phyloP scores from a whole-genome alignment of 2,888 invertebrate species.

The Serrognathus titanus region DNA sequence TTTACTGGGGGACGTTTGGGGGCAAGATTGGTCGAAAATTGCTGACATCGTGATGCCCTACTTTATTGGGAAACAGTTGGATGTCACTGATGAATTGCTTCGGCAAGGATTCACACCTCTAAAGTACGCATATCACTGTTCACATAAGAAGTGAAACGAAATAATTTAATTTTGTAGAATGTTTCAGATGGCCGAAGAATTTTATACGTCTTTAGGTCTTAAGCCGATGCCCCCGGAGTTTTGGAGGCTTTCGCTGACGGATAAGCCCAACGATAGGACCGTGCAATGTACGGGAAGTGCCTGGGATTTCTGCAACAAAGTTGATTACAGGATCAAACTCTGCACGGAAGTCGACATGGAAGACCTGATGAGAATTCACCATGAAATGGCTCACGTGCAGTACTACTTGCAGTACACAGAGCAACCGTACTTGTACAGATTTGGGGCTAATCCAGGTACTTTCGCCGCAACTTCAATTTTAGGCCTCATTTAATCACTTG shows the following conservation, averaged over 20 bases:
- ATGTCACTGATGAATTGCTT: constrained; percentile 76
- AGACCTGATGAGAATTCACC: constrained; percentile 73
- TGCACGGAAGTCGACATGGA: constrained; percentile 77
- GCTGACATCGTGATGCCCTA: constrained; percentile 74
- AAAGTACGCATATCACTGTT: constrained; percentile 49
- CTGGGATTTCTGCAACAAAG: constrained; percentile 82
- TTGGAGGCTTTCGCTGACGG: constrained; percentile 79
- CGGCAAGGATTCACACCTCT: constrained; percentile 70
- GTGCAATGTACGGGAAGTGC: constrained; percentile 74
- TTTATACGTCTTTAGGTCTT: constrained; percentile 76
- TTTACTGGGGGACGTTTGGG: constrained; percentile 82
- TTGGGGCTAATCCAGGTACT: constrained; percentile 78
- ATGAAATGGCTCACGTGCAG: constrained; percentile 80
- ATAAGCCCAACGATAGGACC: constrained; percentile 67
- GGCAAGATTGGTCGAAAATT: constrained; percentile 76
- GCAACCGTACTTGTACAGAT: constrained; percentile 71
- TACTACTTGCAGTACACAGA: constrained; percentile 77
- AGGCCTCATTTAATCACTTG: constrained; percentile 21
- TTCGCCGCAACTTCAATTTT: neutral
- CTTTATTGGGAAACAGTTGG: constrained; percentile 64
- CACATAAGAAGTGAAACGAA: neutral
- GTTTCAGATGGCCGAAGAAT: constrained; percentile 80
- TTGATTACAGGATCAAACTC: constrained; percentile 81
- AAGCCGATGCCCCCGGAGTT: constrained; percentile 79
- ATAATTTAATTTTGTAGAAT: constrained; percentile 54